A percentile compares a stretch with the other conserved stretches of the same genome.
phyloP scores from a whole-genome alignment of 2,113 vertebrate species.

The Balaenoptera acutorostrata region DNA sequence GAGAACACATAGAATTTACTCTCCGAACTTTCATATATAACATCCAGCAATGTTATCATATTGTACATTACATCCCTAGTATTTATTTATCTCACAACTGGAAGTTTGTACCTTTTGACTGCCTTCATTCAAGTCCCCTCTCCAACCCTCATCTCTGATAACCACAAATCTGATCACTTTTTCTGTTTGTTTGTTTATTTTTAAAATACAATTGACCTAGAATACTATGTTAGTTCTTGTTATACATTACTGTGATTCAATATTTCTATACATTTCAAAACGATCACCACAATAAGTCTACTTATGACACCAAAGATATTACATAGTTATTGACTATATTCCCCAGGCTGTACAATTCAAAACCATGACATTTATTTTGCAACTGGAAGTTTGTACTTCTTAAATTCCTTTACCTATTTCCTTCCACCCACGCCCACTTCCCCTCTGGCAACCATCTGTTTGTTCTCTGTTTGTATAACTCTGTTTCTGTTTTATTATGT shows the following conservation, averaged over 20 bases:
- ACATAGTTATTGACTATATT: neutral
- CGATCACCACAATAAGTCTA: neutral
- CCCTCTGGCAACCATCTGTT: neutral
- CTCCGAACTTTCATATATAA: neutral
- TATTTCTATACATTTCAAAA: neutral
- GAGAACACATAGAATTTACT: neutral
- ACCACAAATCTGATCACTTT: neutral
- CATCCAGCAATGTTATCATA: neutral
- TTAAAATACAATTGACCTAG: neutral
- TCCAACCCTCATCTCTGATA: neutral
- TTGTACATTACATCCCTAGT: neutral
- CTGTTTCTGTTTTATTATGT: neutral
- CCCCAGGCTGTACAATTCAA: neutral
- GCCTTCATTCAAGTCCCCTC: neutral
- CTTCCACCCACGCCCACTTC: neutral
- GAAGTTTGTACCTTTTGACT: neutral
- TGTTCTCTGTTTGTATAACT: neutral
- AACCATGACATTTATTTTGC: neutral
- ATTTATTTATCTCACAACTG: neutral
- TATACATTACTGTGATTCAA: neutral
- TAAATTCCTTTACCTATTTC: neutral
- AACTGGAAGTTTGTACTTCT: no score
- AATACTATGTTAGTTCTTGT: neutral
- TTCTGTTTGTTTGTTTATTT: neutral
- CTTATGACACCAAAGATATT: neutral